These are phyloP conservation scores for Pseudomyrmex sp. DNA, from an alignment of 1,140 invertebrate species.

Conservation along the genomic window DNA sequence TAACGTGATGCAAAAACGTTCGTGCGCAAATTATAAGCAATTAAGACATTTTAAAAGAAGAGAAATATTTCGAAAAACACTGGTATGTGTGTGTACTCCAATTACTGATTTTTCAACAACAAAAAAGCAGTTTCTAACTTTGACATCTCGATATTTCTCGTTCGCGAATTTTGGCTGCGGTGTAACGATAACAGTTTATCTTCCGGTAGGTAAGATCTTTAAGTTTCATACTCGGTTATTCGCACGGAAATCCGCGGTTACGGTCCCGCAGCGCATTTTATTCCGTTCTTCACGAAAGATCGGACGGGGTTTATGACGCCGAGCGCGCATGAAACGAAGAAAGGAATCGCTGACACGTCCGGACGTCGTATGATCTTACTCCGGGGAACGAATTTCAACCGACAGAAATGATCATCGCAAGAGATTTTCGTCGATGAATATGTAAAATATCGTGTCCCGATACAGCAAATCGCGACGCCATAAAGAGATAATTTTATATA, in stretches of 20 bases:
- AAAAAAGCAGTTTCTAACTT: no score
- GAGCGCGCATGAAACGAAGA: conserved; percentile 22
- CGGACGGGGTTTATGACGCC: conserved; percentile 29
- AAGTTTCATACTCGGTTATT: conserved; percentile 54
- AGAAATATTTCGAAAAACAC: background rate
- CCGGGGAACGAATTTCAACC: conserved; percentile 3
- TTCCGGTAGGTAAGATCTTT: conserved; percentile 9
- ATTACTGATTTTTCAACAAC: background rate
- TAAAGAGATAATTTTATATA: background rate
- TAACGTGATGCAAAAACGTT: no score
- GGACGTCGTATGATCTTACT: conserved; percentile 29
- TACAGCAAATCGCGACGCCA: background rate
- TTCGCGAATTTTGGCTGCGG: background rate
- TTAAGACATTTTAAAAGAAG: background rate
- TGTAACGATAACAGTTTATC: conserved; percentile 55
- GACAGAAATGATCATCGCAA: background rate
- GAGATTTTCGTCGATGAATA: background rate
- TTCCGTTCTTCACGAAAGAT: conserved; percentile 39
- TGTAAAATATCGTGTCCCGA: background rate
- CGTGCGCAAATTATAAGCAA: no score
- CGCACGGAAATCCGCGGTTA: conserved; percentile 52
- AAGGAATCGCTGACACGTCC: conserved; percentile 60
- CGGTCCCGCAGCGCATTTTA: conserved; percentile 41
- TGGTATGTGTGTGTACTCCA: background rate
- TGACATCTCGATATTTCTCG: conserved; percentile 11